A percentile compares a stretch with the other conserved stretches of the same genome.
These are phyloP conservation scores for Lepidocyrtinus sp. DNA, from an alignment of 2,888 invertebrate species.

Conservation along the genomic window DNA sequence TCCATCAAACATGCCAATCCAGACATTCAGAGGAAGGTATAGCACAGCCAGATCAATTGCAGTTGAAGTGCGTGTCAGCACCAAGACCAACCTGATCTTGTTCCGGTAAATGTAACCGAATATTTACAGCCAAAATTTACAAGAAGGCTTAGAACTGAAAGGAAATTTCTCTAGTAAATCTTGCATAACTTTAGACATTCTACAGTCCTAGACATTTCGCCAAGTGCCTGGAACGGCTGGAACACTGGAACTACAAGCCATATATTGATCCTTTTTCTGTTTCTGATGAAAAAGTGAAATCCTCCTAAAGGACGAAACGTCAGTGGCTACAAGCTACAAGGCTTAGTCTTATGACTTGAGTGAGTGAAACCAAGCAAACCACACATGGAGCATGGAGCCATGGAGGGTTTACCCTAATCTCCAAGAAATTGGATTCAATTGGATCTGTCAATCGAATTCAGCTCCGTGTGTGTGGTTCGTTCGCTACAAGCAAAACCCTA, in stretches of 20 bases:
- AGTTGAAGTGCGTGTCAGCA: conserved; percentile 51
- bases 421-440: conserved; percentile 68
- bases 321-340: too few relatives aligned
- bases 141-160: conserved; percentile 37
- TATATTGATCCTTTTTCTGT: not conserved
- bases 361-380: conserved; percentile 53
- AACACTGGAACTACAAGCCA: not conserved
- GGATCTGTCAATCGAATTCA: conserved; percentile 68
- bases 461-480: too few relatives aligned
- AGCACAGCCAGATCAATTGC: conserved; percentile 50
- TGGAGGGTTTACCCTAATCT: conserved; percentile 65
- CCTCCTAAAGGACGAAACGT: conserved; percentile 52
- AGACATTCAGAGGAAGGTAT: too few relatives aligned
- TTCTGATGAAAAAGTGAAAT: conserved; percentile 19
- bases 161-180: not conserved
- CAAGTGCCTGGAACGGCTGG: too few relatives aligned
- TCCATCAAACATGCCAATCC: too few relatives aligned
- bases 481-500: too few relatives aligned
- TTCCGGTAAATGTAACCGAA: conserved; percentile 20
- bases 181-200: not conserved
- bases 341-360: too few relatives aligned
- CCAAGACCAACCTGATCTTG: conserved; percentile 54
- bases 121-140: conserved; percentile 1
- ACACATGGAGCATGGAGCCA: conserved; percentile 41
- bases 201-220: too few relatives aligned